Base-by-base conservation (phyloP, 2,797 vertebrate genomes). In the Morus bassanus region DNA sequence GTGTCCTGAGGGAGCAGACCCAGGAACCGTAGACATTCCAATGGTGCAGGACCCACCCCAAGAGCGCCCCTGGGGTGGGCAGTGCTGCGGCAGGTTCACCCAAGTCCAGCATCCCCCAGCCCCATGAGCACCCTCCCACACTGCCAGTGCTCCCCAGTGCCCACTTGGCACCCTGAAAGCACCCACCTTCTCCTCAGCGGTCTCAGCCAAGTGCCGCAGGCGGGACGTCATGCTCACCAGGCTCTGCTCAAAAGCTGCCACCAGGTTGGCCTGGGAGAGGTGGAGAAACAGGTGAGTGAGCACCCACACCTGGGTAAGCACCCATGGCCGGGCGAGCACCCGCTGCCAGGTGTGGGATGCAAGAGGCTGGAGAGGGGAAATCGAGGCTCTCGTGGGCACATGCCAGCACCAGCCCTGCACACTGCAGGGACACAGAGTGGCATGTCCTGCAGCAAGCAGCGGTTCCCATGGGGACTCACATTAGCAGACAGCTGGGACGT, bases 201-300 rank as follows among this genome's bases (percentile, higher is more conserved):
- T 99, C 57, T 99, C 94, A 0, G 99, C 99, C 95, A 99, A 97
- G 64, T 97, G 98, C 96, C 99, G 99, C 67, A 99, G 98, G 65
- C 99, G 99, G 46, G 98, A 98, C 0, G 99, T 99, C 99, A 99
- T 99, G 96, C 99, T 98, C n/a, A 99, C 95, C 95, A 99, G 97
- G 95, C 99, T 99, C 98, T 99, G 99, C 98, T 99, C 99, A 2
- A 99, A 99, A 48, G 99, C 99, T 0, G 99, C 99, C 83, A 99
- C 99, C 78, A 99, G 98, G 78, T 99, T 99, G 53, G 99, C 99
- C 99, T 99, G 97, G 64, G 91, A 97, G 57, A 65, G 57, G 53
- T 2, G 17, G 53, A 67, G 30, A 88, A 77, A 50, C 0, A 7
- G 50, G n/a, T 77, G 45, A 91, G n/a, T 80, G 45, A 91, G 76